Evolutionary conservation across 2,797 vertebrate genomes (phyloP).

Genomic region (Ceryle rudis): DNA sequence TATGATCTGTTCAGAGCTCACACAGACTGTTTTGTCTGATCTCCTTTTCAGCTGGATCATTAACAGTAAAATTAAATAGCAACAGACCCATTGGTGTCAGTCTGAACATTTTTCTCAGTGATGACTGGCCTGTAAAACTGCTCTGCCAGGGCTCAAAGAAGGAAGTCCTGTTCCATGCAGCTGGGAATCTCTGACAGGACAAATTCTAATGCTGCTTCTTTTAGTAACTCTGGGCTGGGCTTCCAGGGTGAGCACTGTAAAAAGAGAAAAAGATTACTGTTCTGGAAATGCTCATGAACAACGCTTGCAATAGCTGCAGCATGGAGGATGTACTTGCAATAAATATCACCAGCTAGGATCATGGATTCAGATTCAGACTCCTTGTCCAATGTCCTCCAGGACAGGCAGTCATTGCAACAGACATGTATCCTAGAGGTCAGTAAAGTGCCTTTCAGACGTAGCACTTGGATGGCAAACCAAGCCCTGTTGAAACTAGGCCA

Average conservation of each 20-base stretch:
- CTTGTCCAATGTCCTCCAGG: not conserved
- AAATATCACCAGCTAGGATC: not conserved
- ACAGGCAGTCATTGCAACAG: not conserved
- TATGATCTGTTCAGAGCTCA: not conserved
- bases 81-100: not conserved
- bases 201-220: not conserved
- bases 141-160: not conserved
- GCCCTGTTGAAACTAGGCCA: not conserved
- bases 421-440: not conserved
- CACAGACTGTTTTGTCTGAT: not conserved
- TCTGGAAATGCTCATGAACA: not conserved
- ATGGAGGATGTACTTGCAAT: not conserved
- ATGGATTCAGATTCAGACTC: not conserved
- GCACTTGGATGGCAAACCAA: not conserved
- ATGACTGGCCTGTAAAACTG: not conserved
- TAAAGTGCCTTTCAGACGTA: not conserved
- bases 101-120: not conserved
- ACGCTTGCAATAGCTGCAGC: not conserved
- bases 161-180: not conserved
- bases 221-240: not conserved
- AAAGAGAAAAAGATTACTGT: not conserved
- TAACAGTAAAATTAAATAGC: not conserved
- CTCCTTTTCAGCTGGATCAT: not conserved
- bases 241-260: not conserved
- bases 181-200: not conserved